Evolutionary conservation across 2,113 vertebrate species (phyloP), one percentile per base, ranked within the genome.

Genomic region (Hyla sarda): DNA sequence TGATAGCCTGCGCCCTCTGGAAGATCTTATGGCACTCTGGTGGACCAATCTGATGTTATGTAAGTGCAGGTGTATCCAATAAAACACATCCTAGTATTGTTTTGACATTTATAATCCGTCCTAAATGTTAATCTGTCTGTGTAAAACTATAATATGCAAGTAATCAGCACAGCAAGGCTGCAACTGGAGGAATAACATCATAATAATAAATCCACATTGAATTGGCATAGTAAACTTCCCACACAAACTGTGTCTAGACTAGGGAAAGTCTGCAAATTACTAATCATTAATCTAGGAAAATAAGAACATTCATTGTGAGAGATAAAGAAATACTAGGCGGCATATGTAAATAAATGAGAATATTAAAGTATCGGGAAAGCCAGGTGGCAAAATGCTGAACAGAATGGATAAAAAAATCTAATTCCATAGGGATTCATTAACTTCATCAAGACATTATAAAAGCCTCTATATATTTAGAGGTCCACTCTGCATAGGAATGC

Each of bases 141-240:
- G 12, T 80, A 21, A 77, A 54, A 77, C 75, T 80, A 23, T 80
- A 80, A 28, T 76, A 28, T 76, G 45, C 45, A 52, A 47, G 41
- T 75, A 28, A 75, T 75, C 34, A 48, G 25, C 32, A 58, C 34
- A 69, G 65, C 21, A 16, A 79, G 56, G n/a, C 32, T 8, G 77
- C 48, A 23, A 82, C 10, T 82, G 37, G 58, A 30, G 9, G 28
- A 67, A 67, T 21, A 30, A 25, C 45, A 60, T 82, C 65, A 12
- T 48, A 30, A 67, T 82, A 47, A 82, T 67, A 82, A 48, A 67
- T 82, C 79, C 58, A 7, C 7, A 67, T 67, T 80, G 34, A 80
- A n/a, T 21, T 17, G n/a, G n/a, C 21, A 45, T 60, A 62, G 77
- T 80, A 62, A 62, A 58, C 54, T 60, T 60, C 54, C 77, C 77